phyloP scores from a whole-genome alignment of 1,140 invertebrate species.

The Ditylenchus dipsaci region DNA sequence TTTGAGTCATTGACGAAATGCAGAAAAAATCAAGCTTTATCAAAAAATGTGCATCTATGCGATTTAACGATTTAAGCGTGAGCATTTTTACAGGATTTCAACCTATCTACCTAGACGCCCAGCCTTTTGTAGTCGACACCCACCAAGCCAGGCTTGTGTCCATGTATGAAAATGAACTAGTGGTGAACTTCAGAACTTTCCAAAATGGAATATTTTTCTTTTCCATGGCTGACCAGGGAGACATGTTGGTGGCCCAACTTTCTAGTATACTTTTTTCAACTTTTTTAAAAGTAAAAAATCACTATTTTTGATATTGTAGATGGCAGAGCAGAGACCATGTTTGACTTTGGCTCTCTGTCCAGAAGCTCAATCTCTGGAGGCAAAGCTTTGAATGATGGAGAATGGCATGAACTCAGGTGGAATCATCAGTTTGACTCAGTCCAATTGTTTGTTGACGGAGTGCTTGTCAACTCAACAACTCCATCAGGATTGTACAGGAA shows the following conservation, averaged over 20 bases:
- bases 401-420: constrained; percentile 53
- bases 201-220: constrained; percentile 56
- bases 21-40: too few species aligned
- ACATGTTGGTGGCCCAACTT: constrained; percentile 53
- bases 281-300: not conserved
- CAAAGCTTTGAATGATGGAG: constrained; percentile 50
- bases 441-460: constrained; percentile 49
- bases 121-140: constrained; percentile 40
- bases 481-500: constrained; percentile 52
- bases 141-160: constrained; percentile 44
- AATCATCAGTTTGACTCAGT: constrained; percentile 57
- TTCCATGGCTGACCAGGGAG: constrained; percentile 55
- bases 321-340: constrained; percentile 48
- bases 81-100: constrained; percentile 19
- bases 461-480: constrained; percentile 49
- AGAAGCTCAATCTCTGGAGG: constrained; percentile 42
- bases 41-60: too few species aligned
- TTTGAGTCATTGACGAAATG: too few species aligned
- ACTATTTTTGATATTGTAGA: not conserved
- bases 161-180: constrained; percentile 56
- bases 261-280: constrained; percentile 5
- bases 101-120: constrained; percentile 43
- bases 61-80: too few species aligned
- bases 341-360: constrained; percentile 50
- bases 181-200: constrained; percentile 50